Base-by-base conservation (phyloP, 2,113 vertebrate species). In the Muscicapa adusta region DNA sequence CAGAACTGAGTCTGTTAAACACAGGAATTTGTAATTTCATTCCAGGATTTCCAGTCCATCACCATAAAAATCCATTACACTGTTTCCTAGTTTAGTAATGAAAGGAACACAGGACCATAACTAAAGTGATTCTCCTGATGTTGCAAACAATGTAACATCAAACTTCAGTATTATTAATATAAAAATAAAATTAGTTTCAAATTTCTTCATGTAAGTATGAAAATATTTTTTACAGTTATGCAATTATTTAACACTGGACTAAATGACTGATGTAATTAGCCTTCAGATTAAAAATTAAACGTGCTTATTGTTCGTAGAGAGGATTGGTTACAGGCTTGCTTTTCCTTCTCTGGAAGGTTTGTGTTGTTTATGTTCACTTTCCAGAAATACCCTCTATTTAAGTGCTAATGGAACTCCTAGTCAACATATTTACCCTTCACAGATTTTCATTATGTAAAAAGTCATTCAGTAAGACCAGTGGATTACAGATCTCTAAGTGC, bases 391-490 rank as follows among this genome's bases (percentile, higher is more conserved):
- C 34, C 78, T 63, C 5, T 77, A 65, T 89, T 82, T 75, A 94
- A 95, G 91, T 94, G 88, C 85, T 88, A 95, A 81, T 74, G 45
- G 92, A 85, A 89, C 61, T 93, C 73, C 81, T 61, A 42, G 76
- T 85, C 82, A 94, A 93, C 76, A 80, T 92, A 96, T 88, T 97
- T 96, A 96, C 93, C 95, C 96, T 96, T 97, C 91, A 94, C 95
- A 96, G 94, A 96, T 96, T 96, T 94, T 91, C 74, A 95, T 97
- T 96, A 96, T 84, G 85, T 97, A 97, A 97, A 96, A 96, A 97
- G 96, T 97, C 95, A 89, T 91, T 93, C 95, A 95, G 93, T 96
- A 97, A 97, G 43, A 91, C 58, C 74, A 53, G 45, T 95, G 95
- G 95, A 98, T 97, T 97, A 96, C 88, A 96, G 91, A 80, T 96